These are phyloP conservation scores for Mythimna lalbum DNA, from an alignment of 2,888 invertebrate genomes.

Conservation along the genomic window DNA sequence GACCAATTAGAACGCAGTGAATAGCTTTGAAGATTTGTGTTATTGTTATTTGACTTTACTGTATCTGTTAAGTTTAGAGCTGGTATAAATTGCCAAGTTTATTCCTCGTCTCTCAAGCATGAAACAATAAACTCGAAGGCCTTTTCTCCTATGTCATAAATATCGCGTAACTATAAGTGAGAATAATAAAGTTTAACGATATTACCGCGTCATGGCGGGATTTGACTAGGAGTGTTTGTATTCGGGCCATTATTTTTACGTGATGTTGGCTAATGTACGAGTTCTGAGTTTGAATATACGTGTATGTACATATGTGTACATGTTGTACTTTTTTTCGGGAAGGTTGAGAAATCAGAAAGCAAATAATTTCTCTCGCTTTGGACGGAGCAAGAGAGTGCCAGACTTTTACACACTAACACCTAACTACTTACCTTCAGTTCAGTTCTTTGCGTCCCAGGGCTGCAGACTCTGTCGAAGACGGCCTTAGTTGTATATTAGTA, in stretches of 20 bases:
- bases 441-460: too few species aligned
- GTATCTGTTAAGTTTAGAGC: slow-evolving; percentile 78
- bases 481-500: too few species aligned
- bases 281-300: slow-evolving; percentile 5
- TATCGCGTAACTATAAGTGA: slow-evolving; percentile 86
- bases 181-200: slow-evolving; percentile 84
- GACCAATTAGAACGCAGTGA: slow-evolving; percentile 65
- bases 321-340: too few species aligned
- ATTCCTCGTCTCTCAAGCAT: slow-evolving; percentile 82
- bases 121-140: slow-evolving; percentile 83
- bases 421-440: too few species aligned
- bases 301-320: not conserved
- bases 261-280: slow-evolving; percentile 35
- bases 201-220: slow-evolving; percentile 73
- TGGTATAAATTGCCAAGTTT: slow-evolving; percentile 81
- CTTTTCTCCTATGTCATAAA: slow-evolving; percentile 83
- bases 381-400: not conserved
- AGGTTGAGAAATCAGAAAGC: too few species aligned
- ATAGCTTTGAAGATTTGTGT: slow-evolving; percentile 70
- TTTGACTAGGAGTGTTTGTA: slow-evolving; percentile 65
- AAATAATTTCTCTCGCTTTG: too few species aligned
- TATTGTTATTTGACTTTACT: slow-evolving; percentile 75
- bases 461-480: too few species aligned
- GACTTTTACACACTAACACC: too few species aligned
- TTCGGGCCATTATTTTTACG: slow-evolving; percentile 37